These are phyloP conservation scores for Leucophenga montana DNA, from an alignment of 2,888 invertebrate species.

Conservation along the genomic window DNA sequence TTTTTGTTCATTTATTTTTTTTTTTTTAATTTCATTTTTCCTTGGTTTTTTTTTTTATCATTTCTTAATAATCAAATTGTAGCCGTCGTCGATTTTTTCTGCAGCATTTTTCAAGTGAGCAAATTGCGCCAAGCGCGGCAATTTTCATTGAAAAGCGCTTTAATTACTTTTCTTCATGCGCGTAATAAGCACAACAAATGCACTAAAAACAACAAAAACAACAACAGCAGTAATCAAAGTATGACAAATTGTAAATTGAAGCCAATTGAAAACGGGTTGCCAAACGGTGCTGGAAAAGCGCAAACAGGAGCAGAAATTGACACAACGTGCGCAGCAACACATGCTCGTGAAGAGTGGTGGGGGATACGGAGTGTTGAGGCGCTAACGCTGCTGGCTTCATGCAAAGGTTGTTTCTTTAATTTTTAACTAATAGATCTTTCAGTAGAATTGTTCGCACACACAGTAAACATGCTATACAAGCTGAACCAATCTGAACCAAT, in stretches of 20 bases:
- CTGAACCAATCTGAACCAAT: too few species aligned
- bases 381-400: background rate
- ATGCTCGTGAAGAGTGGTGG: too few species aligned
- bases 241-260: background rate
- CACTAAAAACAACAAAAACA: too few species aligned
- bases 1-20: background rate
- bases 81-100: background rate
- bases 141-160: constrained; percentile 4
- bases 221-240: background rate
- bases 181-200: background rate
- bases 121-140: too few species aligned
- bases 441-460: too few species aligned
- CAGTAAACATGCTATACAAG: too few species aligned
- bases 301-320: too few species aligned
- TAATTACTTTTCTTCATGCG: constrained; percentile 15
- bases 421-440: too few species aligned
- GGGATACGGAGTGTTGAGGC: background rate
- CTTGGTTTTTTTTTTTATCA: background rate
- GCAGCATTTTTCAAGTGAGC: background rate
- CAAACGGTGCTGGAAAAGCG: too few species aligned
- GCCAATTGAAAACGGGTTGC: background rate
- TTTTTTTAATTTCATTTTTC: background rate
- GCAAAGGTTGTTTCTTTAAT: too few species aligned
- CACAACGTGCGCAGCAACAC: too few species aligned
- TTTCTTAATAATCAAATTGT: background rate